Conservation (phyloP, 2,113 vertebrate genomes). For the Neodontobutis hainanensis region DNA sequence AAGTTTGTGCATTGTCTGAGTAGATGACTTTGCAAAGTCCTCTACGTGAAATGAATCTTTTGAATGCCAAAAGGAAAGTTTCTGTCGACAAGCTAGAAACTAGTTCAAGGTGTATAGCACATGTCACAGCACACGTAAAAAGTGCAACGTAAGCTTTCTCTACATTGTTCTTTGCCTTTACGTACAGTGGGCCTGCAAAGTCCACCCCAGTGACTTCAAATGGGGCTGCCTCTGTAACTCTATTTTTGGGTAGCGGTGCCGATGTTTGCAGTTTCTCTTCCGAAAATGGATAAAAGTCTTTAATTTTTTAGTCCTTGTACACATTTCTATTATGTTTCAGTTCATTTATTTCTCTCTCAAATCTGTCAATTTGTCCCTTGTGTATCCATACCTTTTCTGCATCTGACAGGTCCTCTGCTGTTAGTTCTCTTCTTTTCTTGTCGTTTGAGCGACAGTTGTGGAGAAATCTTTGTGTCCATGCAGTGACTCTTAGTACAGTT, state of each 20-base stretch:
- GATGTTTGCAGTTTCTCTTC: conserved; percentile 7
- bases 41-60: conserved; percentile 15
- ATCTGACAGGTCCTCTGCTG: conserved; percentile 4
- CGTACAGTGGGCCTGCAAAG: conserved; percentile 25
- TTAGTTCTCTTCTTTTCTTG: conserved; percentile 11
- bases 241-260: conserved; percentile 14
- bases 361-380: conserved; percentile 9
- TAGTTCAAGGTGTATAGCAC: conserved; percentile 15
- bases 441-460: not conserved
- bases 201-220: conserved; percentile 32
- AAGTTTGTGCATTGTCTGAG: no score
- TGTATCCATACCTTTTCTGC: conserved; percentile 17
- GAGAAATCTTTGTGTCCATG: conserved; percentile 16
- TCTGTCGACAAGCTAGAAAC: conserved; percentile 11
- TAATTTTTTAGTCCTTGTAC: conserved; percentile 12
- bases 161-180: not conserved
- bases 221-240: conserved; percentile 12
- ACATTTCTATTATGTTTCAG: not conserved
- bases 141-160: conserved; percentile 11
- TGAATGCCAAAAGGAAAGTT: conserved; percentile 11
- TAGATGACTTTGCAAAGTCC: conserved; percentile 11
- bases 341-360: no score
- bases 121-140: conserved; percentile 31
- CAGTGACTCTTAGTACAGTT: conserved; percentile 2
- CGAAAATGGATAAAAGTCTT: no score